Evolutionary conservation across 2,797 vertebrate genomes (phyloP).

Genomic region (Rallus crepitans): DNA sequence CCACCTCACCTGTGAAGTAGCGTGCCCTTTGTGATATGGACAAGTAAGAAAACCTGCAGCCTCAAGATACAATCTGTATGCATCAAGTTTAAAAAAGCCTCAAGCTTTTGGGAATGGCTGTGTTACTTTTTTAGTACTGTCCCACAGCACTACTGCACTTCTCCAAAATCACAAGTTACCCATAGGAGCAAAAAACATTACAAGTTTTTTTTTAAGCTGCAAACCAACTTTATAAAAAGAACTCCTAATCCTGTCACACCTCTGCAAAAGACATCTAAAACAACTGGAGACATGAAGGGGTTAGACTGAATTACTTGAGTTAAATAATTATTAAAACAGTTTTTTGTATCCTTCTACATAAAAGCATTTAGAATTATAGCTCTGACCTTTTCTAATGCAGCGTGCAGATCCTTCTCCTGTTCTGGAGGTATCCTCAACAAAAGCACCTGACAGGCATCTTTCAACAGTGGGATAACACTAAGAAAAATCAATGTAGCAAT

Average conservation of each 20-base stretch:
- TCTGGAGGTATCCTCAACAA: slow-evolving; percentile 91
- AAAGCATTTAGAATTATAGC: not conserved
- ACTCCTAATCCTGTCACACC: not conserved
- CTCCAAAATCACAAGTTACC: not conserved
- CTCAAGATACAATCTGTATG: not conserved
- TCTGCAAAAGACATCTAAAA: not conserved
- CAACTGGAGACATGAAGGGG: not conserved
- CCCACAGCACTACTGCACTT: not conserved
- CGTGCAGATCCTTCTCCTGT: slow-evolving; percentile 90
- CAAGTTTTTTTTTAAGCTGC: not conserved
- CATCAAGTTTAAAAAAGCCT: not conserved
- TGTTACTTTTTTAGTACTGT: not conserved
- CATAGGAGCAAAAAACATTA: not conserved
- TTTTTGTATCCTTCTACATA: not conserved
- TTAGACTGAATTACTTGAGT: not conserved
- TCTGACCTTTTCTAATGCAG: slow-evolving; percentile 92
- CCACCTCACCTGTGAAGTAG: not conserved
- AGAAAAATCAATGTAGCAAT: slow-evolving; percentile 95
- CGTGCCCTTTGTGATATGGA: not conserved
- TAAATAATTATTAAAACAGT: not conserved
- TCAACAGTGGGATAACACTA: slow-evolving; percentile 95
- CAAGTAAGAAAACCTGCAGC: not conserved
- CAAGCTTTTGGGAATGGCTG: not conserved
- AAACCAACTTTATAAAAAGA: not conserved
- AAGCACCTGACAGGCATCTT: slow-evolving; percentile 95